Evolutionary conservation across 2,888 invertebrate species (phyloP), one percentile per base, ranked within the genome.

Genomic region (Stegana nigrithorax): DNA sequence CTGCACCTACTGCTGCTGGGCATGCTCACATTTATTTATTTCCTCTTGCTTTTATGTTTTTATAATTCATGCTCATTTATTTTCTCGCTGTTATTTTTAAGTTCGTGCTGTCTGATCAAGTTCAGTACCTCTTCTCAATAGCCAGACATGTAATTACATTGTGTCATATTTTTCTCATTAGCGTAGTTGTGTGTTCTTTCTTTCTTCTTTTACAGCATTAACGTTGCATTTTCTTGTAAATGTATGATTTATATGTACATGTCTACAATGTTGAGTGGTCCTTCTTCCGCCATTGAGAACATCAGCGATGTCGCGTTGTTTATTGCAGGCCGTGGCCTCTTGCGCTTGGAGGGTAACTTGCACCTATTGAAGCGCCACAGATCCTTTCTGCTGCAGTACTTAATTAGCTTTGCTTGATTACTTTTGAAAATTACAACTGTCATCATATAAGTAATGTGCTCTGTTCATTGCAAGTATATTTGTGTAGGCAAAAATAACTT

Each of bases 81-180:
- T 25, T 47, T 47, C 25, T 47, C 23, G 21, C 4, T 8, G 21
- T 47, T 23, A 17, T 23, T n/a, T 42, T 42, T 42, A n/a, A n/a
- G n/a, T n/a, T n/a, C n/a, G n/a, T n/a, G n/a, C n/a, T n/a, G n/a
- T n/a, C n/a, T n/a, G n/a, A n/a, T n/a, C n/a, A n/a, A n/a, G n/a
- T n/a, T n/a, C n/a, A n/a, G n/a, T n/a, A n/a, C n/a, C n/a, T 42
- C n/a, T n/a, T n/a, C n/a, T n/a, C n/a, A n/a, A n/a, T n/a, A n/a
- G n/a, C n/a, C n/a, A n/a, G n/a, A n/a, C n/a, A n/a, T n/a, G 80
- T 75, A 75, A 75, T 80, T 75, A 75, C 79, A 80, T 80, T 80
- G 71, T 77, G 75, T 76, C 75, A 76, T 80, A 76, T 80, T 76
- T 76, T 80, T 79, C 75, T 76, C 75, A 76, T 76, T 76, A 80